Base-by-base conservation (phyloP, 1,140 invertebrate genomes). In the Zaprionus capensis region DNA sequence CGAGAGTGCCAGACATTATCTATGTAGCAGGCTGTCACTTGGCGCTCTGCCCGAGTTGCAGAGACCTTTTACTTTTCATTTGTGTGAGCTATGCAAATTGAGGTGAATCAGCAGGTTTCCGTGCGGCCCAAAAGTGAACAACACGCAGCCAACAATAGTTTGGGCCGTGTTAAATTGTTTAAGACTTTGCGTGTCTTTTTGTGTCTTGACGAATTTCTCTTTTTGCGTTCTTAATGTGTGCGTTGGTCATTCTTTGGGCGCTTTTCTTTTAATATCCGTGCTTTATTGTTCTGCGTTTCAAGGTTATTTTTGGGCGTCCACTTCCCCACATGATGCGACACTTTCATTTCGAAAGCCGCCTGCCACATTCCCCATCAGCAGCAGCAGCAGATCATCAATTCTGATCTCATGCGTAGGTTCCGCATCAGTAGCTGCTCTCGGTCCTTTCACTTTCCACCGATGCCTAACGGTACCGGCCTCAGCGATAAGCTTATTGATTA, bases 321-420 rank as follows among this genome's bases (percentile, higher is more conserved):
- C 44, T 26, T 31, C 12, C 24, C 9, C 31, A 34, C 24, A 38
- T 80, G 78, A 67, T 80, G 80, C 79, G 81, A 90, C 85, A 88
- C 85, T 88, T 88, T 88, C 85, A 80, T 85, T 85, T 82, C 66
- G 81, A 88, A 90, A 87, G 84, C 81, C 69, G 64, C 59, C 53
- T 71, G 57, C 24, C 38, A n/a, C 11, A 14, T 63, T 61, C 56
- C 70, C 38, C 62, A 66, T 72, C 58, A 61, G 28, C 38, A 3
- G 9, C 31, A 3, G 9, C 31, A 11, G 31, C 9, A 34, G 31
- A 34, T 63, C 12, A 71, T 57, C 24, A 17, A 46, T 46, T 64
- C 17, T 64, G 15, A 66, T 36, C 38, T 72, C 31, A 59, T 61
- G 74, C 74, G 74, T 76, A 73, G 75, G 70, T 67, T 56, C 73